These are phyloP conservation scores for Rhodinocichla rosea DNA, from an alignment of 2,113 vertebrate species.

Conservation along the genomic window DNA sequence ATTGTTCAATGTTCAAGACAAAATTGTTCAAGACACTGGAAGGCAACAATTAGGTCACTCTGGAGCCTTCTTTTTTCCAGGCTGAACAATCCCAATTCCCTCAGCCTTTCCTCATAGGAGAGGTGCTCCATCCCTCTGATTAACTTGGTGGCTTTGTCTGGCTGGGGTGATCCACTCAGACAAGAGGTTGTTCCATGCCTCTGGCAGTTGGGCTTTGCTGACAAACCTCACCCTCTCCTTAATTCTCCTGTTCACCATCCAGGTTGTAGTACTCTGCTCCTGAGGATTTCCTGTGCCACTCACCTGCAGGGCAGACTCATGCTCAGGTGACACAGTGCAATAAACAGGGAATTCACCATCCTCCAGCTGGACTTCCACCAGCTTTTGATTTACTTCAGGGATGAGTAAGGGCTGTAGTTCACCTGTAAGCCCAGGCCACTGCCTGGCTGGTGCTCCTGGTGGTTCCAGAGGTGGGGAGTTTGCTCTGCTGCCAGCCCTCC, in stretches of 20 bases:
- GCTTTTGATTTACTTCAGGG: neutral
- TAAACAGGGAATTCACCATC: neutral
- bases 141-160: neutral
- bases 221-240: neutral
- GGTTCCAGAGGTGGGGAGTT: neutral
- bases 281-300: neutral
- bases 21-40: neutral
- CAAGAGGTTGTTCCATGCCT: neutral
- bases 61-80: neutral
- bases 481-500: neutral
- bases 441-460: neutral
- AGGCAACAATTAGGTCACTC: neutral
- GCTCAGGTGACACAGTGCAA: neutral
- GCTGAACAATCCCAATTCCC: neutral
- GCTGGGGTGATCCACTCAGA: neutral
- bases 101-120: neutral
- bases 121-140: neutral
- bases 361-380: neutral
- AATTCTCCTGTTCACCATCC: neutral
- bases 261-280: neutral
- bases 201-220: neutral
- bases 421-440: neutral
- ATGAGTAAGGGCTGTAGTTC: neutral
- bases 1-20: neutral
- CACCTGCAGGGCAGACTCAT: neutral